phyloP scores from a whole-genome alignment of 2,113 vertebrate genomes.

The Buteo buteo region DNA sequence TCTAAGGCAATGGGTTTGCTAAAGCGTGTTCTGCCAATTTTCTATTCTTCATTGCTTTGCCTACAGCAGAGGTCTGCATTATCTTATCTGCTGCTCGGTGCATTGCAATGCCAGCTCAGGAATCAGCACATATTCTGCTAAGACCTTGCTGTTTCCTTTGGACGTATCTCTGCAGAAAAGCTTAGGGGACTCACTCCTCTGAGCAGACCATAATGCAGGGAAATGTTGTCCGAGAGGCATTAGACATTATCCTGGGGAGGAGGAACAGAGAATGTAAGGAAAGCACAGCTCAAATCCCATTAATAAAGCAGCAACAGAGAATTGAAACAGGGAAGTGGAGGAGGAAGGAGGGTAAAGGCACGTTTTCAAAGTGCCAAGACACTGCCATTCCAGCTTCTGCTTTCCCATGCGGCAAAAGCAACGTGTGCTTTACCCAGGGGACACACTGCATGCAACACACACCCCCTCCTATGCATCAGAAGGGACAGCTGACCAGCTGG shows the following conservation, averaged over 20 bases:
- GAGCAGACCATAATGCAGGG: not conserved
- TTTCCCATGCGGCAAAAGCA: not conserved
- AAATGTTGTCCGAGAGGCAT: not conserved
- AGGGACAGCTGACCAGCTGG: not conserved
- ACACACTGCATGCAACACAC: not conserved
- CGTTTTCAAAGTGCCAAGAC: not conserved
- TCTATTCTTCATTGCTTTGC: not conserved
- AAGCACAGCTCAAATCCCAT: not conserved
- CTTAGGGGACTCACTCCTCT: not conserved
- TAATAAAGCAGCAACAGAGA: not conserved
- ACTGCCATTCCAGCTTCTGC: not conserved
- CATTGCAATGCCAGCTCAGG: not conserved
- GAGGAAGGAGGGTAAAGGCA: not conserved
- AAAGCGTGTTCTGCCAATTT: not conserved
- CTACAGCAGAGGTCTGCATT: not conserved
- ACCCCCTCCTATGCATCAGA: accelerated
- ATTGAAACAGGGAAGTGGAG: not conserved
- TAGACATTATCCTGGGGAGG: not conserved
- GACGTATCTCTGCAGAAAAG: not conserved
- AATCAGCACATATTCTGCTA: not conserved
- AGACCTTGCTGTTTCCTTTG: not conserved
- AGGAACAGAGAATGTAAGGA: not conserved
- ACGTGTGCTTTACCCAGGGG: not conserved
- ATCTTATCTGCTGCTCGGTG: not conserved
- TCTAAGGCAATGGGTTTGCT: not conserved